phyloP scores from a whole-genome alignment of 1,140 invertebrate genomes.

The Drosophila eugracilis region DNA sequence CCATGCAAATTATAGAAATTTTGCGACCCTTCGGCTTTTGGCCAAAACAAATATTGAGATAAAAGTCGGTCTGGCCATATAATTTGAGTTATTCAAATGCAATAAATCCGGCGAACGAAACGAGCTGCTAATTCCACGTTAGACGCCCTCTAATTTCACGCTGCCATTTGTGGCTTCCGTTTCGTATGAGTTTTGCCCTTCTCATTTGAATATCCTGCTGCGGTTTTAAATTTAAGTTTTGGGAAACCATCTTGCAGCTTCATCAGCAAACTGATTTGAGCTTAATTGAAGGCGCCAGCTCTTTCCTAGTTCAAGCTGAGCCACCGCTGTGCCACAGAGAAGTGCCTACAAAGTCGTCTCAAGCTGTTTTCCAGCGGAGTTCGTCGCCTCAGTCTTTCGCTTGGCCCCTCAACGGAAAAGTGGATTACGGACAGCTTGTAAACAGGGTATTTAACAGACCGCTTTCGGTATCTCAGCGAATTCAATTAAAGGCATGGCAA shows the following conservation, averaged over 20 bases:
- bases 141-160: conserved; percentile 73
- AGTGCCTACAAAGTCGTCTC: conserved; percentile 14
- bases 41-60: conserved; percentile 72
- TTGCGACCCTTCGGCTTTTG: conserved; percentile 11
- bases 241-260: conserved; percentile 12
- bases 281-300: conserved; percentile 67
- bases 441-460: not conserved
- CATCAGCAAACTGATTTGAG: conserved; percentile 28
- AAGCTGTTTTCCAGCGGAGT: conserved; percentile 16
- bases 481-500: conserved; percentile 65
- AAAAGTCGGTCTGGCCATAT: conserved; percentile 5
- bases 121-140: conserved; percentile 65
- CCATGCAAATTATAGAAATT: conserved; percentile 84
- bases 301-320: conserved; percentile 9
- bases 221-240: conserved; percentile 16
- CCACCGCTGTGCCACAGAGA: conserved; percentile 28
- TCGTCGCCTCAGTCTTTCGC: conserved; percentile 32
- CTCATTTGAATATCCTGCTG: conserved; percentile 40
- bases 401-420: conserved; percentile 3
- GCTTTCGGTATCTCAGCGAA: not conserved
- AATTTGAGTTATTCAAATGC: conserved; percentile 67
- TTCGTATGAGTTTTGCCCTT: conserved; percentile 51
- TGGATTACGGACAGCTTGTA: not conserved
- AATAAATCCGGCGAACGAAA: conserved; percentile 53
- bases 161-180: conserved; percentile 80